Evolutionary conservation across 2,888 invertebrate genomes (phyloP).

Genomic region (Erynnis tages): DNA sequence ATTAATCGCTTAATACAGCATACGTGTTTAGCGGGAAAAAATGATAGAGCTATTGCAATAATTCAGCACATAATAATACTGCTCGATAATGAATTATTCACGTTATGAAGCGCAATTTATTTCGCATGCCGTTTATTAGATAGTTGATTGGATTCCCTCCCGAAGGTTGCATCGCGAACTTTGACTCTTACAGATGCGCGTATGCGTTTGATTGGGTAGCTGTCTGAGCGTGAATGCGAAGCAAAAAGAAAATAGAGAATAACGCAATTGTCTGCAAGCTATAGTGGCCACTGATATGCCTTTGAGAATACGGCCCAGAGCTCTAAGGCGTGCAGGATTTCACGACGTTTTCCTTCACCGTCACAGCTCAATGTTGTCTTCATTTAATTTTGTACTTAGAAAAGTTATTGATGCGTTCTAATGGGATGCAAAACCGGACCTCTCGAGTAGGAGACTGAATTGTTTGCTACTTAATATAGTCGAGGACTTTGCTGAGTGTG

Average conservation of each 20-base stretch:
- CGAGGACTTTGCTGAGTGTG: no score
- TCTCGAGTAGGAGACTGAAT: no score
- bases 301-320: no score
- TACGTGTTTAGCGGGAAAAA: slow-evolving; percentile 14
- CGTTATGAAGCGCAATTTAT: slow-evolving; percentile 53
- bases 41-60: slow-evolving; percentile 22
- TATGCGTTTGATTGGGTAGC: neutral
- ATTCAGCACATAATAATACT: slow-evolving; percentile 32
- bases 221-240: neutral
- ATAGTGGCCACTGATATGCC: no score
- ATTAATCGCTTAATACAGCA: slow-evolving; percentile 12
- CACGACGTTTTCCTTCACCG: no score
- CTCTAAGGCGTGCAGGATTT: no score
- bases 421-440: no score
- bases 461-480: no score
- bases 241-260: neutral
- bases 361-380: no score
- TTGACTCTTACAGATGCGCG: slow-evolving; percentile 48
- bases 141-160: slow-evolving; percentile 67
- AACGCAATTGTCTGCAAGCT: no score
- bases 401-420: no score
- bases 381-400: no score
- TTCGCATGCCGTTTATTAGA: slow-evolving; percentile 60
- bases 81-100: slow-evolving; percentile 43
- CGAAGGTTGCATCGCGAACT: slow-evolving; percentile 69